These are phyloP conservation scores for Petrocephalus sullivani DNA, from an alignment of 2,797 vertebrate species.

Conservation along the genomic window DNA sequence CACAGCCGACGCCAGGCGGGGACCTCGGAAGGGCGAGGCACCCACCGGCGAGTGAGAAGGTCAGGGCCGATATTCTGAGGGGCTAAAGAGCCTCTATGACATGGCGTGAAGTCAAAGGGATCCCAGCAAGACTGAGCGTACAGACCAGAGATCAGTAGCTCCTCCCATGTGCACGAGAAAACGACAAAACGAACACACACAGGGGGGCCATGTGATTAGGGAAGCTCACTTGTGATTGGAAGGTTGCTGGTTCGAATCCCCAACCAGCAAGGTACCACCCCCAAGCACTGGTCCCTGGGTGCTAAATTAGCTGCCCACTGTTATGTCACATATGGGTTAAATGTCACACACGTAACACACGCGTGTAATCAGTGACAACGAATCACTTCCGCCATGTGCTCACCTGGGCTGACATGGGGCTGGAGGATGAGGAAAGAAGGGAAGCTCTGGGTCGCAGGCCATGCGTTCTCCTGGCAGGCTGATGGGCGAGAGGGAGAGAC, in stretches of 20 bases:
- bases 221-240: no score
- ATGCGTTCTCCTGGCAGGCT: constrained; percentile 69
- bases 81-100: background rate
- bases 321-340: no score
- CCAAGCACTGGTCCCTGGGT: no score
- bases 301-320: no score
- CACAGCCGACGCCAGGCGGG: background rate
- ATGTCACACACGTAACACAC: no score
- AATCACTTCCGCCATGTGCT: constrained; percentile 26
- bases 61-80: background rate
- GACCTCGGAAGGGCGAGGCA: background rate
- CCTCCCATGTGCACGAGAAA: background rate
- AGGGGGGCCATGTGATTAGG: constrained; percentile 34
- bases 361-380: no score
- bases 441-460: constrained; percentile 58
- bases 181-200: background rate
- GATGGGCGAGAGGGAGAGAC: constrained; percentile 58
- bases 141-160: background rate
- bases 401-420: constrained; percentile 64
- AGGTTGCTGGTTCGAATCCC: no score
- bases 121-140: background rate
- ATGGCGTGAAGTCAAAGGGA: background rate
- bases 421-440: constrained; percentile 61
- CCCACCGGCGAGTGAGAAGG: background rate
- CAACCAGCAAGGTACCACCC: no score